Percentiles rank a stretch among this genome's conserved stretches.
phyloP scores from a whole-genome alignment of 2,888 invertebrate species.

The Drosophila sordidula region DNA sequence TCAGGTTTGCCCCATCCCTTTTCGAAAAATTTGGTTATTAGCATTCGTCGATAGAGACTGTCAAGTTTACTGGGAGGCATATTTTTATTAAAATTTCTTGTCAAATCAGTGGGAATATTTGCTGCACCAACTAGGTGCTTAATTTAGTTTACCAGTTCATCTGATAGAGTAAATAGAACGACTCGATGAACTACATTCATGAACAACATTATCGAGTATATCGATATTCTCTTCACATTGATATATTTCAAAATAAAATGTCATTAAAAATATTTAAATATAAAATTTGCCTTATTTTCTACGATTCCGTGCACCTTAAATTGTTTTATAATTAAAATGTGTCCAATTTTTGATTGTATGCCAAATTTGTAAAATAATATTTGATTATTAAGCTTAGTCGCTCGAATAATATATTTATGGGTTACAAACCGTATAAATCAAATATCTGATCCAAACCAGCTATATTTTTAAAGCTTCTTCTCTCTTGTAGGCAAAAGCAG shows the following conservation, averaged over 20 bases:
- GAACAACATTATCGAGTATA: slow-evolving; percentile 12
- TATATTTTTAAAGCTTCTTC: background rate
- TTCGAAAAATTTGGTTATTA: slow-evolving; percentile 96
- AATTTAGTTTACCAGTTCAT: slow-evolving; percentile 33
- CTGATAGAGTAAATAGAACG: slow-evolving; percentile 2
- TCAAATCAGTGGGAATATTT: slow-evolving; percentile 21
- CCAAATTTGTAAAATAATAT: too few relatives aligned
- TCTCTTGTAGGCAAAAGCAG: too few relatives aligned
- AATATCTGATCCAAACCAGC: too few relatives aligned
- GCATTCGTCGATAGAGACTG: slow-evolving; percentile 93
- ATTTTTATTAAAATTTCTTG: slow-evolving; percentile 38
- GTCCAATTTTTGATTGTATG: too few relatives aligned
- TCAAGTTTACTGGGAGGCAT: slow-evolving; percentile 90
- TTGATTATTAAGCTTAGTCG: too few relatives aligned
- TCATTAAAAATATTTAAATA: background rate
- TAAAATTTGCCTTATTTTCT: too few relatives aligned
- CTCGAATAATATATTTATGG: too few relatives aligned
- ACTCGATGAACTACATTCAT: slow-evolving; percentile 12
- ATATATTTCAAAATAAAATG: background rate
- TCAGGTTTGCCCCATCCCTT: slow-evolving; percentile 99
- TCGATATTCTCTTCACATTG: slow-evolving; percentile 10
- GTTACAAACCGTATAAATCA: too few relatives aligned
- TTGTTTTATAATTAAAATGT: too few relatives aligned
- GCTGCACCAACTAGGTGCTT: slow-evolving; percentile 21
- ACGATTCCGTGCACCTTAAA: too few relatives aligned